Conservation (phyloP, 2,113 vertebrate species). For the Phylloscopus trochiloides region DNA sequence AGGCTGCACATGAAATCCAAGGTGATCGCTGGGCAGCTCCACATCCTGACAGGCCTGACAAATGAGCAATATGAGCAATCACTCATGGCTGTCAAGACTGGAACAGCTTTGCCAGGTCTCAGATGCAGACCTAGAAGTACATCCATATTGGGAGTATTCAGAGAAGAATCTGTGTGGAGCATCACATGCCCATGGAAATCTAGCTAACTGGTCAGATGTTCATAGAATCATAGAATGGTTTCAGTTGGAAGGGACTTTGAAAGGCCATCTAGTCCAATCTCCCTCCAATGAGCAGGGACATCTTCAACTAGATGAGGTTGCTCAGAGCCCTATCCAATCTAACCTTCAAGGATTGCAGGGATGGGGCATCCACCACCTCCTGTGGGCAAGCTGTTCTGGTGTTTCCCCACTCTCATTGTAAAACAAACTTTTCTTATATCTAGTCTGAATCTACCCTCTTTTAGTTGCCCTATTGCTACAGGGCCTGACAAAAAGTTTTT, state of each 20-base stretch:
- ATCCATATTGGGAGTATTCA: rapidly evolving
- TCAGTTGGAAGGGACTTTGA: background rate
- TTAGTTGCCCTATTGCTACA: background rate
- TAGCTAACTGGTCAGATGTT: background rate
- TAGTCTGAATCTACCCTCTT: background rate
- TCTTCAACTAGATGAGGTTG: background rate
- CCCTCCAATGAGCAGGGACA: background rate
- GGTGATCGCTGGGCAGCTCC: rapidly evolving
- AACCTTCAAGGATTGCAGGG: background rate
- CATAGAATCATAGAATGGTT: background rate
- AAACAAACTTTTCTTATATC: background rate
- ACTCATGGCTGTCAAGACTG: background rate
- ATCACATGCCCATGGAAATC: background rate
- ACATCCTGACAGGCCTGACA: background rate
- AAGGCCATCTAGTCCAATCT: background rate
- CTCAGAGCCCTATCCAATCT: background rate
- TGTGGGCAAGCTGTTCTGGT: background rate
- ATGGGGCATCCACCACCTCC: background rate
- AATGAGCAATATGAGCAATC: rapidly evolving
- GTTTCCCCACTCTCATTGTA: background rate
- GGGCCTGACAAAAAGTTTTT: background rate
- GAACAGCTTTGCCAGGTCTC: background rate
- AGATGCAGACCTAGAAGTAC: background rate
- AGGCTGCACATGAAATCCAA: background rate
- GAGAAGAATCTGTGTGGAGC: background rate